Evolutionary conservation across 2,113 vertebrate genomes (phyloP).

Genomic region (Amblyornis subalaris): DNA sequence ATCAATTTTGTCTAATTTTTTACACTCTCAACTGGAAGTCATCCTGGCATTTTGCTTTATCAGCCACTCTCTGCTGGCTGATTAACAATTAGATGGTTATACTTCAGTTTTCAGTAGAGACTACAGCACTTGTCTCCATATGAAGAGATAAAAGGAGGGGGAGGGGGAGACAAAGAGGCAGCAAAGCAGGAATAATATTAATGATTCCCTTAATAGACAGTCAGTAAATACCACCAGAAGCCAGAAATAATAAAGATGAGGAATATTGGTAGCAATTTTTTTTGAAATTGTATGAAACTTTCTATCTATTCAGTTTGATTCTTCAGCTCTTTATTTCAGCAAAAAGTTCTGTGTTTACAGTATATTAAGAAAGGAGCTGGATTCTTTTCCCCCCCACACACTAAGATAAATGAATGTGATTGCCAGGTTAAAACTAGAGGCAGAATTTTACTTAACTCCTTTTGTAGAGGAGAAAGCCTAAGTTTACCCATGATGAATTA

Average conservation of each 20-base stretch:
- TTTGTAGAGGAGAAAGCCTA: background rate
- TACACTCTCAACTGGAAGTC: background rate
- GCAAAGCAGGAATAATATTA: background rate
- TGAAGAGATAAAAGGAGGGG: background rate
- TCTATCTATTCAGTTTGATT: background rate
- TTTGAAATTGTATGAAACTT: background rate
- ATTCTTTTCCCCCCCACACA: rapidly evolving
- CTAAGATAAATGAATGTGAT: background rate
- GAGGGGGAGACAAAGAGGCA: background rate
- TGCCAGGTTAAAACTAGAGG: background rate
- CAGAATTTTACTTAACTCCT: background rate
- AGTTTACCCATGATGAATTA: background rate
- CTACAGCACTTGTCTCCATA: background rate
- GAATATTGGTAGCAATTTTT: background rate
- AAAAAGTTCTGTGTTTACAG: background rate
- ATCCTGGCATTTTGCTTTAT: background rate
- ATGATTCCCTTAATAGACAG: background rate
- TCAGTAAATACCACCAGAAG: background rate
- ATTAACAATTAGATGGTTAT: background rate
- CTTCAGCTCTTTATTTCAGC: background rate
- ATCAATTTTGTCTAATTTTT: background rate
- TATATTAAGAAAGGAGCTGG: background rate
- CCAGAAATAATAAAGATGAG: background rate
- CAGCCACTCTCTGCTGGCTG: background rate
- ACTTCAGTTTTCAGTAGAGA: background rate